Conservation (phyloP, 2,113 vertebrate species). For the Jacana jacana region DNA sequence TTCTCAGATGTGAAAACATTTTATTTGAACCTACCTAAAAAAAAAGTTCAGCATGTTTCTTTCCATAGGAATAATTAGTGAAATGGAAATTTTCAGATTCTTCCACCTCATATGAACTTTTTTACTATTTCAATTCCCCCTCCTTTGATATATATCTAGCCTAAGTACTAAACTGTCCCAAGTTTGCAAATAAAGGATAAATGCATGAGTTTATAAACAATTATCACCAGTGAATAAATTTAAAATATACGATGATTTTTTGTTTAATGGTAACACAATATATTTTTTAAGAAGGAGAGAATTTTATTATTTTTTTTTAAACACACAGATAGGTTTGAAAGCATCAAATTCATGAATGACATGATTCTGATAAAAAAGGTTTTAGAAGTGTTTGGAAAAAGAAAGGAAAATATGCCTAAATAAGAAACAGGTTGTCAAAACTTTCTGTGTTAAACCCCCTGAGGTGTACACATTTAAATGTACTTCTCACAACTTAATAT, state of each 20-base stretch:
- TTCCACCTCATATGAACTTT: neutral
- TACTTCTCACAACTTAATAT: neutral
- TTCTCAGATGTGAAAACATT: neutral
- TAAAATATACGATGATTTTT: neutral
- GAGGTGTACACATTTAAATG: neutral
- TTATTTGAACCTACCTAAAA: neutral
- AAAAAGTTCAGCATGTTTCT: neutral
- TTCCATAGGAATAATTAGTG: neutral
- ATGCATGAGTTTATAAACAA: neutral
- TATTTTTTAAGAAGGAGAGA: neutral
- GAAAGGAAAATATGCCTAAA: neutral
- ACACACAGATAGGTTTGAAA: neutral
- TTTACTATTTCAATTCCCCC: neutral
- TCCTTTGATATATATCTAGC: neutral
- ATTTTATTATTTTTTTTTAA: neutral
- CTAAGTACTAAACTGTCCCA: neutral
- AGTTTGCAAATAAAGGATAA: neutral
- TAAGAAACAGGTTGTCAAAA: neutral
- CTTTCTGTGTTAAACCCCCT: neutral
- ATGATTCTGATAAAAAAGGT: neutral
- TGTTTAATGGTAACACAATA: neutral
- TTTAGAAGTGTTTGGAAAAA: neutral
- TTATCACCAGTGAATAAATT: neutral
- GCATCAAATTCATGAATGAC: neutral
- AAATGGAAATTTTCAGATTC: neutral